Evolutionary conservation across 2,888 invertebrate genomes (phyloP), one percentile per base, ranked within the genome.

Genomic region (Campoplex capitator): DNA sequence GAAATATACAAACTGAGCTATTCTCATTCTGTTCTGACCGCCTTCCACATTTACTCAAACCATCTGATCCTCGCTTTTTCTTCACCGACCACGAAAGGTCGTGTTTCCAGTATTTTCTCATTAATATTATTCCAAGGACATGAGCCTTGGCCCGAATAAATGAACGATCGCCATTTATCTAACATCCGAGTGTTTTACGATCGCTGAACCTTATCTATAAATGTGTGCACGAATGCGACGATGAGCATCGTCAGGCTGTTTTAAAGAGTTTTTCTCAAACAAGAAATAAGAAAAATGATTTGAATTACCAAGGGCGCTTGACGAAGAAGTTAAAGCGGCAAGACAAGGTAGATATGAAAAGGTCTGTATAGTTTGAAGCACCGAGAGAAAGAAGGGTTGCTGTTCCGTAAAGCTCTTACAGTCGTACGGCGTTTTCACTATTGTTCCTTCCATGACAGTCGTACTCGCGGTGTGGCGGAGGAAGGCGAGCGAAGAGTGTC

Each of bases 391-490:
- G 13, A 58, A 9, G 7, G 56, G 82, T 28, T 54, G 45, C 67
- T 62, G 67, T 65, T 75, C 70, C 13, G 68, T 58, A 35, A 67
- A 56, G 42, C 83, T 38, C 58, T 76, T 35, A n/a, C 32, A 54
- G 51, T 75, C 70, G 81, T 81, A 48, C 75, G 28, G 67, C 62
- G 84, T 84, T 83, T 70, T 38, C 70, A 67, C 75, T 65, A 92
- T 92, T 92, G 92, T 92, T 91, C 92, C 91, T 90, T 89, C 88
- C 75, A 85, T 85, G 91, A 90, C 91, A 91, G 85, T 89, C 86
- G 88, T 89, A 71, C 86, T 88, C 80, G 88, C 80, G 88, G 89
- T 88, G 88, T 23, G 54, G 86, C 74, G 48, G 68, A 38, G 68
- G 82, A 86, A 58, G 78, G 81, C 82, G 86, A 82, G 79, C 84